These are phyloP conservation scores for Clupea harengus DNA, from an alignment of 2,113 vertebrate species.

Conservation along the genomic window DNA sequence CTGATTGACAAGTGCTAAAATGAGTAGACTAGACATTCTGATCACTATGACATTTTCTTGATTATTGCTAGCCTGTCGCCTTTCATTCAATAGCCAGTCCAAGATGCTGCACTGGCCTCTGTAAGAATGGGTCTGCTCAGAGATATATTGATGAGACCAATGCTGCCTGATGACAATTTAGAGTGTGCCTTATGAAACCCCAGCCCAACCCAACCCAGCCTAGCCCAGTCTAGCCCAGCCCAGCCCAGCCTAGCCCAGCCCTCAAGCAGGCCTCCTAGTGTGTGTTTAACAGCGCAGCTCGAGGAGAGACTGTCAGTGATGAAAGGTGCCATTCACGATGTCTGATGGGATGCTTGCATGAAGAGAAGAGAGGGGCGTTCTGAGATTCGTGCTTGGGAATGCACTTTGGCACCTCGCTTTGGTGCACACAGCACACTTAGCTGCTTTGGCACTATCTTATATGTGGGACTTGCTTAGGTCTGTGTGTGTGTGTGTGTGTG, in stretches of 20 bases:
- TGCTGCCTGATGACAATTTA: background rate
- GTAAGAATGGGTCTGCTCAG: background rate
- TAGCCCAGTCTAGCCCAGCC: background rate
- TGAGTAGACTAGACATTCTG: background rate
- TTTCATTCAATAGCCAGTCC: background rate
- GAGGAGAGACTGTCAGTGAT: background rate
- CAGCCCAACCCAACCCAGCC: background rate
- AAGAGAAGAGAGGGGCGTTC: background rate
- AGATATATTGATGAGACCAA: background rate
- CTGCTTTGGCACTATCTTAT: no score
- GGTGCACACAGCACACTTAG: no score
- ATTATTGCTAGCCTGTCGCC: background rate
- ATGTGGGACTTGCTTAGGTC: background rate
- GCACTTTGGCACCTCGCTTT: background rate
- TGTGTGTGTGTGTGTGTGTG: background rate
- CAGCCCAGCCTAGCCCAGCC: background rate
- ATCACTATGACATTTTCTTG: background rate
- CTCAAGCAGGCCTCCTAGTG: background rate
- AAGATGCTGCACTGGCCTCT: background rate
- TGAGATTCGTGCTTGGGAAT: background rate
- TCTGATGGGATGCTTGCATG: background rate
- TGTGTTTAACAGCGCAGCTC: background rate
- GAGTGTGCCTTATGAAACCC: background rate
- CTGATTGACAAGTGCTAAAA: background rate
- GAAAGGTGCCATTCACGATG: background rate